Conservation (phyloP, 2,797 vertebrate genomes). For the Peromyscus nudipes region DNA sequence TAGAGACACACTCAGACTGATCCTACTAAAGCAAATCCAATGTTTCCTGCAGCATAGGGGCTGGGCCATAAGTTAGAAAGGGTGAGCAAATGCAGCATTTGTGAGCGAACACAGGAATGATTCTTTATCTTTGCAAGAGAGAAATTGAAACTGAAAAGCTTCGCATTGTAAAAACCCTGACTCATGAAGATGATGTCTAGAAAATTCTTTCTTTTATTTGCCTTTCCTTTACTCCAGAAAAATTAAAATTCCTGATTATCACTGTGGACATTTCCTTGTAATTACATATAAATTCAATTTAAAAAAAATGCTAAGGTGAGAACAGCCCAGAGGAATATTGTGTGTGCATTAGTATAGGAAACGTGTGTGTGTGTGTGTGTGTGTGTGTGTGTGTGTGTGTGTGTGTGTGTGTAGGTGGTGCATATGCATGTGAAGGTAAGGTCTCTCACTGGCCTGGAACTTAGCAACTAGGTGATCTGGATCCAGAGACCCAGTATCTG, state of each 20-base stretch:
- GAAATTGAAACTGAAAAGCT: slow-evolving; percentile 45
- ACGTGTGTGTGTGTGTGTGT: background rate
- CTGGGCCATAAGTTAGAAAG: background rate
- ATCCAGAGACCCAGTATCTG: background rate
- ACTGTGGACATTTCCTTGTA: background rate
- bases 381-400: background rate
- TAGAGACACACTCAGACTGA: background rate
- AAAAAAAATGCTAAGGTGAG: slow-evolving; percentile 1
- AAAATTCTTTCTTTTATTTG: background rate
- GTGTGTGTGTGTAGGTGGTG: background rate
- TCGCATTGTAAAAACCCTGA: slow-evolving; percentile 12
- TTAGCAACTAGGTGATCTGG: background rate
- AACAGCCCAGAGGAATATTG: background rate
- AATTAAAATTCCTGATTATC: slow-evolving; percentile 35
- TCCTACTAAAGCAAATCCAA: background rate
- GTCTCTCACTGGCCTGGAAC: background rate
- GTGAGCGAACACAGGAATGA: background rate
- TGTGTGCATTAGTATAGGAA: background rate
- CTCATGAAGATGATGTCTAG: background rate
- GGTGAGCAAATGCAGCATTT: background rate
- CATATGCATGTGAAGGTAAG: background rate
- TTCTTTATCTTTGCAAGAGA: slow-evolving; percentile 30
- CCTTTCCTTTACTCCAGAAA: slow-evolving; percentile 43
- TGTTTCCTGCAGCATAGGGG: background rate
- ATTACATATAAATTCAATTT: background rate